Evolutionary conservation across 2,113 vertebrate species (phyloP), one percentile per base, ranked within the genome.

Genomic region (Tapirus terrestris): DNA sequence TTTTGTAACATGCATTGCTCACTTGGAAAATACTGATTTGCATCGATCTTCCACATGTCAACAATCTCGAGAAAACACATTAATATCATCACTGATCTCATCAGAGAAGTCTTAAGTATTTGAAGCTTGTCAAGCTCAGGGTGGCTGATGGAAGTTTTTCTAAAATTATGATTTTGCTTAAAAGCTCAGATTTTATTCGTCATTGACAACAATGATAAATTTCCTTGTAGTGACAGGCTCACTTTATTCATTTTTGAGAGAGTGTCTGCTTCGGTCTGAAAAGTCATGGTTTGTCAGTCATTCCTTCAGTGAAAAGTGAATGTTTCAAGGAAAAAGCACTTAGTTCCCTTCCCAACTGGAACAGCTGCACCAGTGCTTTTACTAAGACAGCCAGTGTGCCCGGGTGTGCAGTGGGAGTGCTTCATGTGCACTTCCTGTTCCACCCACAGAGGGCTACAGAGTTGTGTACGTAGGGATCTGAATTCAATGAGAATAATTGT

Each of bases 281-380:
- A 1, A 21, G 25, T 56, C 33, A 0, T 14, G 4, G 29, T 31
- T 25, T 68, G 13, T 33, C 51, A 13, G 36, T 56, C 21, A 7
- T 53, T 18, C 27, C 77, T 27, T 6, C 7, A 8, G 12, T 29
- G 17, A 36, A 2, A 70, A 2, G n/a, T 12, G 33, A 23, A 3
- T 31, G 36, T 76, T 16, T 31, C 16, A 1, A 3, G 58, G 43
- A 36, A 29, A 45, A 17, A 16, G 58, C 1, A 0, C 48, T 63
- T 1, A 0, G 29, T 23, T 43, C 61, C 48, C 29, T 13, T 73
- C 13, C 21, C 12, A 3, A 0, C 5, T 5, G 33, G 33, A 17
- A 48, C 39, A 23, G 7, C 5, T 17, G 5, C 31, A 27, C 7
- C 0, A 5, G 39, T 17, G 51, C 33, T 51, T 58, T 33, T 39